phyloP scores from a whole-genome alignment of 2,113 vertebrate species.

The Toxotes jaculatrix region DNA sequence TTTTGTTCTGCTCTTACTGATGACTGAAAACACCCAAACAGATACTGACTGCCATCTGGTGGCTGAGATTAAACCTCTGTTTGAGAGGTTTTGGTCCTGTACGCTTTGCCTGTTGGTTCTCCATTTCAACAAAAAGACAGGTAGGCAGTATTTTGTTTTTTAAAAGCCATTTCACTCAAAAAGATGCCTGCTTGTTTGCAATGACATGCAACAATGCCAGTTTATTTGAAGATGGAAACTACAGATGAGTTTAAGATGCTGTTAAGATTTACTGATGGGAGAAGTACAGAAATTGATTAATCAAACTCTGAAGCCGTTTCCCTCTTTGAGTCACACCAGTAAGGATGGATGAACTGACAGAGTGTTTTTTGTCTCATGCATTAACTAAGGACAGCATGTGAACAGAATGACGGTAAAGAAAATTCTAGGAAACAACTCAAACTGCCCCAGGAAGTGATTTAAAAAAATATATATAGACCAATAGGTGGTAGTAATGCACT shows the following conservation, averaged over 20 bases:
- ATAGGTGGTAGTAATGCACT: not conserved
- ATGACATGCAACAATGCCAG: too few species aligned
- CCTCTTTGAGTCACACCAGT: too few species aligned
- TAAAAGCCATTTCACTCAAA: too few species aligned
- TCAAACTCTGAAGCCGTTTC: too few species aligned
- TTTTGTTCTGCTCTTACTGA: slow-evolving; percentile 6
- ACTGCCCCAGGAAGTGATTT: not conserved
- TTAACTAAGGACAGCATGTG: slow-evolving; percentile 10
- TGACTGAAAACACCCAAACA: not conserved
- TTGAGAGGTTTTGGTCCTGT: not conserved
- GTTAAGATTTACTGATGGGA: too few species aligned
- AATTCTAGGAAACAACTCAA: not conserved
- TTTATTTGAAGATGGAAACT: too few species aligned
- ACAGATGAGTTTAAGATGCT: too few species aligned
- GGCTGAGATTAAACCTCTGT: slow-evolving; percentile 1
- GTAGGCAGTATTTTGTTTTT: too few species aligned
- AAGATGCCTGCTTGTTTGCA: too few species aligned
- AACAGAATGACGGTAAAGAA: not conserved
- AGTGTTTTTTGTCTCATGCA: not conserved
- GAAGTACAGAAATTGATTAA: too few species aligned
- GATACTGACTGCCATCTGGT: slow-evolving; percentile 64
- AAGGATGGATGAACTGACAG: too few species aligned
- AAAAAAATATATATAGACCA: not conserved
- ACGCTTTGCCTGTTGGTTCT: not conserved
- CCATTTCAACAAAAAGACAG: not conserved